Conservation (phyloP, 2,888 invertebrate species). For the Urechis unicinctus region DNA sequence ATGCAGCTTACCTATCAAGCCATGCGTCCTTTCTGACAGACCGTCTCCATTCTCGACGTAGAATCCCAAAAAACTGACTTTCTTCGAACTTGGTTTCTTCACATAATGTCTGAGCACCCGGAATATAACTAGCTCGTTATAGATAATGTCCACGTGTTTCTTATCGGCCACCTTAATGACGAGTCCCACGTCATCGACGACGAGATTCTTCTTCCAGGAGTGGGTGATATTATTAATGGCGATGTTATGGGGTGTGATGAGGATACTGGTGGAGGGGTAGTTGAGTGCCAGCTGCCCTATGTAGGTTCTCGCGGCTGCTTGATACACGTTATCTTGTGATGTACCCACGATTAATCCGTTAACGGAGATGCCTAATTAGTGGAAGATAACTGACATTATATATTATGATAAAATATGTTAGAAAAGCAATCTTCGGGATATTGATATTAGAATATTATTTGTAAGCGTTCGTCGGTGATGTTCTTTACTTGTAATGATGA, state of each 20-base stretch:
- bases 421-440: too few species aligned
- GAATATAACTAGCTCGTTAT: conserved; percentile 1
- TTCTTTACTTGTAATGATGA: too few species aligned
- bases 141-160: neutral
- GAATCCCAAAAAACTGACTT: conserved; percentile 18
- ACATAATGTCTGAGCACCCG: conserved; percentile 13
- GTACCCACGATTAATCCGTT: conserved; percentile 14
- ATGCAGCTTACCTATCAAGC: conserved; percentile 15
- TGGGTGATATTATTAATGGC: neutral
- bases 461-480: too few species aligned
- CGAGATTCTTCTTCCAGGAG: conserved; percentile 6
- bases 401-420: neutral
- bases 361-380: conserved; percentile 11
- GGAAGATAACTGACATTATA: neutral
- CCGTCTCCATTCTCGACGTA: conserved; percentile 11
- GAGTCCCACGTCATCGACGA: neutral
- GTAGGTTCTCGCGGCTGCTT: conserved; percentile 6
- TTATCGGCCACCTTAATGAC: neutral
- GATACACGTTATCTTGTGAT: neutral
- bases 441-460: too few species aligned
- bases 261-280: neutral
- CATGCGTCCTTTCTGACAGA: conserved; percentile 11
- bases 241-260: conserved; percentile 8
- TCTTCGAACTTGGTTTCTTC: neutral
- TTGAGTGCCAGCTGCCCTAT: conserved; percentile 8